Base-by-base conservation (phyloP, 64 coral and sea anemone species). In the Porites lutea region DNA sequence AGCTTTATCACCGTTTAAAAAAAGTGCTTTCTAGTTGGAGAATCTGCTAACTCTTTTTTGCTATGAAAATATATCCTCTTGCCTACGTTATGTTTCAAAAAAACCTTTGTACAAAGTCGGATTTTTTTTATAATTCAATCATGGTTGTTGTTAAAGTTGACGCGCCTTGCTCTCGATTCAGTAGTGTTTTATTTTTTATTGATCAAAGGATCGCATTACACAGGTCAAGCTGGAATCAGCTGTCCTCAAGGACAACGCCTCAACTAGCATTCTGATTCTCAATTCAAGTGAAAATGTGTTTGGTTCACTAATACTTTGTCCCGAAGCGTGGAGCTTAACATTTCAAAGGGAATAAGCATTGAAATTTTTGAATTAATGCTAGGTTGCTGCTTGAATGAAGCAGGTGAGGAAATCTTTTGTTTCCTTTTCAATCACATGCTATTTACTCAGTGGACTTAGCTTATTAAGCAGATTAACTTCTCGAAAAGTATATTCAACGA, bases 381-480 rank as follows among this genome's bases (percentile, higher is more conserved):
- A 46, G 15, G 47, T 48, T 27, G 48, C 43, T 66, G 63, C 49
- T 21, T 84, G 81, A 84, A 84, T 84, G 48, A 46, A 68, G 14
- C 81, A 84, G 81, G 81, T 84, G 81, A 84, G 52, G 62, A 48
- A 62, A 81, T 57, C 45, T 68, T 47, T 23, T 84, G 63, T 52
- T 84, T 84, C 81, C 81, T 52, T 59, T 68, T 63, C 64, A 84
- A 84, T 84, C 81, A 84, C 63, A 68, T 8, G 19, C 81, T 84
- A 84, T 84, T 84, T 84, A 84, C 63, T 22, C 63, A 68, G 81
- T 67, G 60, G 52, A 68, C 45, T 84, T 84, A 84, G 68, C 81
- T 84, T 37, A 84, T 84, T 84, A 84, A 52, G 81, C 13, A 84
- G 45, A 68, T 84, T 84, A 83, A 83, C 79, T 66, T 68, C 61